These are phyloP conservation scores for Cyclopterus lumpus DNA, from an alignment of 2,797 vertebrate genomes.

Conservation along the genomic window DNA sequence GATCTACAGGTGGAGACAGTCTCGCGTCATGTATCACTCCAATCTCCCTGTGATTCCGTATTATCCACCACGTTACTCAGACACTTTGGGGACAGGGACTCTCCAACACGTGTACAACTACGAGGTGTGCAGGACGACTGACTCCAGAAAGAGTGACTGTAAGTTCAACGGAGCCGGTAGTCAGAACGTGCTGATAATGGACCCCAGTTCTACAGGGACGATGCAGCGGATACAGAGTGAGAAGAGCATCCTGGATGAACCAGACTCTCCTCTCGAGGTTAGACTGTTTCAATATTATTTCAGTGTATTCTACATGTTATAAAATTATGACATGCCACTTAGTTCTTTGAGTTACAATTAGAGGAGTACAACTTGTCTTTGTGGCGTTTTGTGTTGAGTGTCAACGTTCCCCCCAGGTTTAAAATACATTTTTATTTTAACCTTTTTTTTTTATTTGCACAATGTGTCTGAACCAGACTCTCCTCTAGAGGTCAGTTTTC, in stretches of 20 bases:
- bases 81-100: conserved; percentile 40
- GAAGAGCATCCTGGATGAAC: neutral
- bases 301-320: neutral
- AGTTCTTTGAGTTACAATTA: neutral
- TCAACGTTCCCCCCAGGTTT: neutral
- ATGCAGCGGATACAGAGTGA: neutral
- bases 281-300: neutral
- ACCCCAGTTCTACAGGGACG: neutral
- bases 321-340: too few relatives aligned
- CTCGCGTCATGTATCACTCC: conserved; percentile 1
- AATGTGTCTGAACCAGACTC: neutral
- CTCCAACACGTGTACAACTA: neutral
- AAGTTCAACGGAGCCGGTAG: neutral
- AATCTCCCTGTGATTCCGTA: conserved; percentile 62
- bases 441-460: neutral
- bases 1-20: neutral
- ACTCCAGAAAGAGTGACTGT: neutral
- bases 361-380: neutral
- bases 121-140: neutral
- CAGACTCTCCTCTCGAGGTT: neutral
- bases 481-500: neutral
- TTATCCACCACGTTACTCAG: conserved; percentile 62
- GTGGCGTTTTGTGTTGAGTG: too few relatives aligned
- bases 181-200: neutral
- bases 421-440: neutral